Percentiles rank a stretch among this genome's conserved stretches.
Conservation (phyloP, 2,113 vertebrate genomes). For the Ovibos moschatus region DNA sequence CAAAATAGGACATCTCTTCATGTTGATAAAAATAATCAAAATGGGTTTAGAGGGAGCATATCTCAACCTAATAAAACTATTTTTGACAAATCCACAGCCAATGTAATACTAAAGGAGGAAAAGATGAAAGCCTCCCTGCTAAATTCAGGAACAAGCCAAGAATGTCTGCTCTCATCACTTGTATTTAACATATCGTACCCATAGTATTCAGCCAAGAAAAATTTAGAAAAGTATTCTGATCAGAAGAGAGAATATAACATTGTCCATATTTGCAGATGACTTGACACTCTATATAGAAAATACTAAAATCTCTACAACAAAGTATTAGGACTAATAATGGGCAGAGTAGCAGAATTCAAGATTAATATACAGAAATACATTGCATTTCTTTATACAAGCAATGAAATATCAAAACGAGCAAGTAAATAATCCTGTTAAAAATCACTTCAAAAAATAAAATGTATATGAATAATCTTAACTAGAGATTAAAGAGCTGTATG, state of each 20-base stretch:
- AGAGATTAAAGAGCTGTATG: neutral
- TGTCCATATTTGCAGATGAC: neutral
- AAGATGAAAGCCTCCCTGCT: neutral
- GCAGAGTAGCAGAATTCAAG: neutral
- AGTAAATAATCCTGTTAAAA: neutral
- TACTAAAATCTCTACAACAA: neutral
- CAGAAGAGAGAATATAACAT: neutral
- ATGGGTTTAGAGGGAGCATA: neutral
- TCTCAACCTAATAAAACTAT: neutral
- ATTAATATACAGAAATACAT: neutral
- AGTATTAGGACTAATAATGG: neutral
- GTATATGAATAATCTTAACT: neutral
- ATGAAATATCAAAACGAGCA: neutral
- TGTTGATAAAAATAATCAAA: neutral
- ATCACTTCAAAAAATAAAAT: neutral
- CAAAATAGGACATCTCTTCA: neutral
- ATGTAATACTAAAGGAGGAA: neutral
- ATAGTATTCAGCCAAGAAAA: neutral
- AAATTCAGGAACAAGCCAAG: neutral
- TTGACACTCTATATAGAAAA: neutral
- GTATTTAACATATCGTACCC: neutral
- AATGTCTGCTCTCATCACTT: neutral
- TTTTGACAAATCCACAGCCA: neutral
- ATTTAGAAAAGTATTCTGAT: neutral
- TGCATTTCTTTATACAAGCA: neutral